Base-by-base conservation (phyloP, 2,797 vertebrate species). In the Myripristis jacobus region DNA sequence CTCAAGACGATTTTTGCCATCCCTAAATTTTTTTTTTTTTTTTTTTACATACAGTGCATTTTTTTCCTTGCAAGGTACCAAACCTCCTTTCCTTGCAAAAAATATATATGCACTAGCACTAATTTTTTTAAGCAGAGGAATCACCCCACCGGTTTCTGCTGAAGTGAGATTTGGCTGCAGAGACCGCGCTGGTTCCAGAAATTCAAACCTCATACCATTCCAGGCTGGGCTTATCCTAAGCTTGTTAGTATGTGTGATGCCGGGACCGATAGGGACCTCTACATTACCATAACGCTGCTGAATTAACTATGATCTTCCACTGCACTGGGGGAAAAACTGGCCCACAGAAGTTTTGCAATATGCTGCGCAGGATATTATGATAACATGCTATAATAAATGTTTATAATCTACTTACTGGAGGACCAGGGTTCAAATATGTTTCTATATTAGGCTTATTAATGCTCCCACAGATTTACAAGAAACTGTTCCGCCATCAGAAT, bases 231-330 rank as follows among this genome's bases (percentile, higher is more conserved):
- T 99, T 99, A 99, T 97, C 94, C 96, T 99, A 99, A 99, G 98
- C 98, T 98, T 98, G 97, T 99, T 99, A 99, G 97, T 96, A 95
- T 96, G 96, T 96, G 95, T 95, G 97, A 99, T 99, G 96, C 94
- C 87, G 94, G 88, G 83, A 91, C 91, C 86, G 97, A 99, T 98
- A 99, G 94, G 88, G 92, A 93, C 89, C 83, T 88, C 93, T 91
- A 95, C 94, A 96, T 97, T 96, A 97, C 96, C 97, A 98, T 98
- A 99, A 97, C 97, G 96, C 97, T 96, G 97, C 97, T 97, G 97
- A 99, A 99, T 98, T 98, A 99, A 98, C 96, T 96, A 96, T 98
- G 96, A 98, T 99, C 97, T 98, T 96, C 95, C 93, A 92, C 96
- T 93, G 96, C 95, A 94, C 93, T 21, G 19, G 69, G 92, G 94